phyloP scores from a whole-genome alignment of 2,797 vertebrate genomes.

The Enteromius anoplus region DNA sequence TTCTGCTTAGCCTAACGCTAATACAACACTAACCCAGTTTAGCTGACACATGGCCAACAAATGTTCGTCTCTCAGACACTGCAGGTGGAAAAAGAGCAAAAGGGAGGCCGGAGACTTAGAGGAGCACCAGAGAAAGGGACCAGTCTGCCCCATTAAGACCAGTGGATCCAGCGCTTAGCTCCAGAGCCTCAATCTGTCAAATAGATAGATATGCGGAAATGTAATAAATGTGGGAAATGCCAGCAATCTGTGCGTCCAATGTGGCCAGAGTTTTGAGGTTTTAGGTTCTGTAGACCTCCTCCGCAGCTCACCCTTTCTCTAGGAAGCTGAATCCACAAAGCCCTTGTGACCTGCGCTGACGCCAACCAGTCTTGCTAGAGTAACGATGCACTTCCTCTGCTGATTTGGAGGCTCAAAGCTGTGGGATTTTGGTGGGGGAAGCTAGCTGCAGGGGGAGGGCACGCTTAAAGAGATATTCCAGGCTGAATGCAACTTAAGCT shows the following conservation, averaged over 20 bases:
- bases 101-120: constrained; percentile 8
- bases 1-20: constrained; percentile 38
- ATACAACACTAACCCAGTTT: constrained; percentile 38
- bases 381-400: constrained; percentile 75
- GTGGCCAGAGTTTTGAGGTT: constrained; percentile 52
- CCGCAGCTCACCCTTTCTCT: constrained; percentile 31
- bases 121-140: constrained; percentile 9
- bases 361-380: constrained; percentile 78
- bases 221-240: constrained; percentile 55
- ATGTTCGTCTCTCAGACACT: constrained; percentile 21
- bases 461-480: constrained; percentile 9
- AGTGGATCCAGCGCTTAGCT: constrained; percentile 48
- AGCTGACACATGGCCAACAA: constrained; percentile 56
- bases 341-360: constrained; percentile 64
- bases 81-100: constrained; percentile 31
- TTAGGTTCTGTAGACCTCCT: constrained; percentile 42
- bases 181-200: constrained; percentile 33
- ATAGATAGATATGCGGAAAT: constrained; percentile 32
- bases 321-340: constrained; percentile 59
- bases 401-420: constrained; percentile 60
- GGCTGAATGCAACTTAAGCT: constrained; percentile 22
- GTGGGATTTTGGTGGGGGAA: constrained; percentile 66
- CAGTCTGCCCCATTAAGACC: constrained; percentile 53
- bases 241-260: constrained; percentile 40
- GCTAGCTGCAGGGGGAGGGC: constrained; percentile 34